phyloP scores from a whole-genome alignment of 1,140 invertebrate genomes.

The Chironomus striatipennis region DNA sequence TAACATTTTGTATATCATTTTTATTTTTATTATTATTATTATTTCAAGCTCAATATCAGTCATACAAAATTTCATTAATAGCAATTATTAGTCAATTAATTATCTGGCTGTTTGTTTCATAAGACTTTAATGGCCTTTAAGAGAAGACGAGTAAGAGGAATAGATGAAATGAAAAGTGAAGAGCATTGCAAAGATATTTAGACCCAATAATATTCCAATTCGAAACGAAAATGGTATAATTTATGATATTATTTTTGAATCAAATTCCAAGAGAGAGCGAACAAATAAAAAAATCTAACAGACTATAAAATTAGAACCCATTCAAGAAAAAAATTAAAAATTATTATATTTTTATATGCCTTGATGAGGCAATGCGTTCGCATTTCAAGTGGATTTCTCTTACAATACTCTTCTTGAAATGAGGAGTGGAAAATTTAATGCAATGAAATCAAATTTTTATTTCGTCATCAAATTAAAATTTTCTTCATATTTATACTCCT shows the following conservation, averaged over 20 bases:
- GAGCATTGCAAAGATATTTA: neutral
- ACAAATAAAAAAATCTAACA: constrained; percentile 15
- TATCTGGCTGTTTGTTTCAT: neutral
- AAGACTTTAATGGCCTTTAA: constrained; percentile 7
- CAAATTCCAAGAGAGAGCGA: constrained; percentile 12
- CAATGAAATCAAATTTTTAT: neutral
- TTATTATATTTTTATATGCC: neutral
- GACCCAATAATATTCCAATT: neutral
- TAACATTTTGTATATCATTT: neutral
- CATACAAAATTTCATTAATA: neutral
- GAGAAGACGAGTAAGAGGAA: neutral
- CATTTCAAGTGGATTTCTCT: neutral
- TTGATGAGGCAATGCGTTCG: neutral
- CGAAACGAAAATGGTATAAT: neutral
- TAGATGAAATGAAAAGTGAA: no score
- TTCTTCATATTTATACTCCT: no score
- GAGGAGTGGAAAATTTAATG: neutral
- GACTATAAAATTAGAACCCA: constrained; percentile 20
- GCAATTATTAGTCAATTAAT: constrained; percentile 9
- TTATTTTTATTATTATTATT: no score
- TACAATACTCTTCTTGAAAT: no score
- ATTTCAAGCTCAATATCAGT: neutral
- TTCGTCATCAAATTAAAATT: neutral
- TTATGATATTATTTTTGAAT: neutral
- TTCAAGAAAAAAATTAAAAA: neutral